phyloP scores from a whole-genome alignment of 2,113 vertebrate species.

The Cricetomys ansorgei region DNA sequence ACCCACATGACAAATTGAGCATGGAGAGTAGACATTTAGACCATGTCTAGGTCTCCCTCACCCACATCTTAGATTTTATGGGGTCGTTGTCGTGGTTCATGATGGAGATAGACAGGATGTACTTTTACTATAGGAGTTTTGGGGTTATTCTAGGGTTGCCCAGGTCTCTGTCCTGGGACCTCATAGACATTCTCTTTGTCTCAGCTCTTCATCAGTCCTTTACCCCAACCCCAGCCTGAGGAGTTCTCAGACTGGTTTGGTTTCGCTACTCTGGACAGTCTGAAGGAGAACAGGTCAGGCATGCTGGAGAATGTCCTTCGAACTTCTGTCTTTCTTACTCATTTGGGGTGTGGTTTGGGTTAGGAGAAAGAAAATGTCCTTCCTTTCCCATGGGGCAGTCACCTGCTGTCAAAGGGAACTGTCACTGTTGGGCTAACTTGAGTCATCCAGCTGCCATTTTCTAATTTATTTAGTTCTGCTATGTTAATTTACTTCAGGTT shows the following conservation, averaged over 20 bases:
- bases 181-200: background rate
- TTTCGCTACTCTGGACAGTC: background rate
- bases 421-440: too few species aligned
- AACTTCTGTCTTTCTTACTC: background rate
- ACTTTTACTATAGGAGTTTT: background rate
- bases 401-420: background rate
- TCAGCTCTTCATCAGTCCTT: too few species aligned
- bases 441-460: too few species aligned
- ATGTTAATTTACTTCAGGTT: background rate
- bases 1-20: background rate
- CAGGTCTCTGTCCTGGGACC: background rate
- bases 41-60: accelerated
- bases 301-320: background rate
- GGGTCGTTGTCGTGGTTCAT: background rate
- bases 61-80: too few species aligned
- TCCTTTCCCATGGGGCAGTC: background rate
- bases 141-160: background rate
- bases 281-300: background rate
- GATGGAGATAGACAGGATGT: background rate
- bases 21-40: background rate
- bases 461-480: background rate
- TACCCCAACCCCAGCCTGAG: accelerated
- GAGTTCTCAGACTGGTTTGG: background rate
- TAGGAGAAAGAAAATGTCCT: background rate
- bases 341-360: background rate